Conservation (phyloP, 1,140 invertebrate genomes). For the Colletes latitarsis region DNA sequence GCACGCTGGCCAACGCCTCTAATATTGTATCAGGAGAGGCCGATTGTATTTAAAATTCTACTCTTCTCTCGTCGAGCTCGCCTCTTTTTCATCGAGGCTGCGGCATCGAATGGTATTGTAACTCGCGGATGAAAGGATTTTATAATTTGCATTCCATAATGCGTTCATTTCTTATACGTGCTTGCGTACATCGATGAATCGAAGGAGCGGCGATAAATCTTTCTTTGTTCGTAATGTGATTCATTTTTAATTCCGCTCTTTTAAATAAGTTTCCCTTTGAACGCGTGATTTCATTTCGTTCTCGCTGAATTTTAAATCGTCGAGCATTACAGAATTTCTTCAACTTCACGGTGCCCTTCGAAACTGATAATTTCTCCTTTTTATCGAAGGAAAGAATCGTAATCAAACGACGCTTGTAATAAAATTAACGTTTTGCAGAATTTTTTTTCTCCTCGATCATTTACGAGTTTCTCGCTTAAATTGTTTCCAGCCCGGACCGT, state of each 20-base stretch:
- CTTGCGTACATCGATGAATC: too few species aligned
- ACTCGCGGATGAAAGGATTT: conserved; percentile 15
- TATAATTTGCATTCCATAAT: conserved; percentile 1
- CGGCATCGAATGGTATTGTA: conserved; percentile 15
- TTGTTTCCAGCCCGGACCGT: not conserved
- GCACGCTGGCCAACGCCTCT: conserved; percentile 20
- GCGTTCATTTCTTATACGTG: not conserved
- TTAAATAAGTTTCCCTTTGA: not conserved
- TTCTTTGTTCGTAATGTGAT: not conserved
- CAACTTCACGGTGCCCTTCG: too few species aligned
- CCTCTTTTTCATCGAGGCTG: not conserved
- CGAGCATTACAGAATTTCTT: too few species aligned
- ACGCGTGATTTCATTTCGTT: not conserved
- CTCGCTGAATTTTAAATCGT: too few species aligned
- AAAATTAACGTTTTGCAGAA: too few species aligned
- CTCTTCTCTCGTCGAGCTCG: not conserved
- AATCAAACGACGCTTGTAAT: too few species aligned
- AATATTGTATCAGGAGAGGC: conserved; percentile 20
- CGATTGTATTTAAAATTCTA: conserved; percentile 33
- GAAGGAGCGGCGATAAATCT: not conserved
- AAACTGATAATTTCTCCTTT: too few species aligned
- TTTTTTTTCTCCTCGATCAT: too few species aligned
- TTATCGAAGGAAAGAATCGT: too few species aligned
- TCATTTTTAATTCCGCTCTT: not conserved
- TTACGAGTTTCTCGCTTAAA: not conserved